These are phyloP conservation scores for Lindbergichthys nudifrons DNA, from an alignment of 2,797 vertebrate species.

Conservation along the genomic window DNA sequence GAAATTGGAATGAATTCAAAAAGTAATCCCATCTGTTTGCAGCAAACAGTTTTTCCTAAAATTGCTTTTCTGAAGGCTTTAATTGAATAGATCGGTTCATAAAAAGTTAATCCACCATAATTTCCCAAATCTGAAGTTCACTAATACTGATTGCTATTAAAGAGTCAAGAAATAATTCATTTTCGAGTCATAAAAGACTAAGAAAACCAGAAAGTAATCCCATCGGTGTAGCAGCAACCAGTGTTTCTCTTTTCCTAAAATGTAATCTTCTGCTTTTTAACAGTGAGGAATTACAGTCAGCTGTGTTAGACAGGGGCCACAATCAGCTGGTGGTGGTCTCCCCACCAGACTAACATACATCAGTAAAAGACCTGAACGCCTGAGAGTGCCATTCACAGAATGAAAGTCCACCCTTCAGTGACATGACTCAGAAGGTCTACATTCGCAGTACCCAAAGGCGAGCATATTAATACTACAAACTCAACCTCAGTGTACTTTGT, in stretches of 20 bases:
- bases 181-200: not conserved
- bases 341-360: not conserved
- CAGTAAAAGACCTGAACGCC: not conserved
- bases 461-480: not conserved
- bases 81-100: not conserved
- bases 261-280: no score
- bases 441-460: not conserved
- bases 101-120: not conserved
- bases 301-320: not conserved
- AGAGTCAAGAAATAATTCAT: not conserved
- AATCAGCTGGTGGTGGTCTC: not conserved
- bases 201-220: not conserved
- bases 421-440: slow-evolving; percentile 6
- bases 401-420: slow-evolving; percentile 2
- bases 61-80: no score
- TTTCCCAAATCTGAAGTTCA: not conserved
- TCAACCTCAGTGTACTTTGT: slow-evolving; percentile 51
- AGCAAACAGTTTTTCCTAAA: no score
- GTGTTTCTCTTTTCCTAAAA: not conserved
- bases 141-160: not conserved
- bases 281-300: not conserved
- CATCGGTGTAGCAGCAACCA: not conserved
- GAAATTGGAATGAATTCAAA: no score
- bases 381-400: not conserved
- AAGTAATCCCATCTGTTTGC: no score